Conservation (phyloP, 1,140 invertebrate species). For the Chlorops oryzae region DNA sequence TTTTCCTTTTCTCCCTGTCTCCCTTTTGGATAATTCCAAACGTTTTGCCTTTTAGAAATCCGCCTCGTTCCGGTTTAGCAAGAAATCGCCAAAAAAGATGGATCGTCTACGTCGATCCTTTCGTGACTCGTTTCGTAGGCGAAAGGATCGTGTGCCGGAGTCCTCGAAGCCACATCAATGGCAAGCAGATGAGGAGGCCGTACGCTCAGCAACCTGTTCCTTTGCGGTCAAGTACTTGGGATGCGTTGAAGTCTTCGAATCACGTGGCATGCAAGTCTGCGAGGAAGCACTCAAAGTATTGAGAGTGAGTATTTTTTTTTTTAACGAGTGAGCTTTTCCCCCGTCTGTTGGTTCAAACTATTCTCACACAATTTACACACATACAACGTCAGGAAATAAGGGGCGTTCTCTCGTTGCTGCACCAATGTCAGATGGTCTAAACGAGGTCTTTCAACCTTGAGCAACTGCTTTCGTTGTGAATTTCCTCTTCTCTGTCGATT, state of each 20-base stretch:
- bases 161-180: slow-evolving; percentile 94
- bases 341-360: too few relatives aligned
- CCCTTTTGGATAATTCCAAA: too few relatives aligned
- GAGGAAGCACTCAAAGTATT: slow-evolving; percentile 96
- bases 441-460: too few relatives aligned
- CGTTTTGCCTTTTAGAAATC: slow-evolving; percentile 47
- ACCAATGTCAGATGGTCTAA: too few relatives aligned
- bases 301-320: slow-evolving; percentile 71
- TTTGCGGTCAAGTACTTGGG: slow-evolving; percentile 99
- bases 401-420: too few relatives aligned
- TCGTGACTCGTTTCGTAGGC: slow-evolving; percentile 82
- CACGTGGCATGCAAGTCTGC: slow-evolving; percentile 98
- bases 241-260: slow-evolving; percentile 98
- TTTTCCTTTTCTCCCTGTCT: not conserved
- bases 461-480: too few relatives aligned
- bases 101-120: slow-evolving; percentile 86
- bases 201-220: slow-evolving; percentile 89
- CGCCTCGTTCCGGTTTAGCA: slow-evolving; percentile 53
- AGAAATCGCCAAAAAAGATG: slow-evolving; percentile 74
- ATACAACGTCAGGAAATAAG: too few relatives aligned
- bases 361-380: too few relatives aligned
- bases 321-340: too few relatives aligned
- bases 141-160: slow-evolving; percentile 77
- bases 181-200: slow-evolving; percentile 96
- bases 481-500: too few relatives aligned